Percentiles rank a stretch among this genome's conserved stretches.
Evolutionary conservation across 1,140 invertebrate species (phyloP).

Genomic region (Trinorchestia longiramus): DNA sequence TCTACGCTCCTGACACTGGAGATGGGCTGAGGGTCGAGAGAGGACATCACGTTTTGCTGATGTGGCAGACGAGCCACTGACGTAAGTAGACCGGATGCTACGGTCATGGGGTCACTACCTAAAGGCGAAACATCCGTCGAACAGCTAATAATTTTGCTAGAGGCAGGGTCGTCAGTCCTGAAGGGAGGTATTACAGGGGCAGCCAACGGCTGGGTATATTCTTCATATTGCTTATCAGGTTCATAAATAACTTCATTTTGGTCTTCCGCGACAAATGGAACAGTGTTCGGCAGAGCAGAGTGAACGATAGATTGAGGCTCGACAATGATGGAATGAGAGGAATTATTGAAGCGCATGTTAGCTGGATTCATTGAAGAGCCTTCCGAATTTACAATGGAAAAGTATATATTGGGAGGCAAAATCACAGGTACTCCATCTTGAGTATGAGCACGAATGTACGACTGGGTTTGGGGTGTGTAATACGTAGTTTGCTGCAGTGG

Average conservation of each 20-base stretch:
- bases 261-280: not conserved
- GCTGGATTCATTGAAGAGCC: not conserved
- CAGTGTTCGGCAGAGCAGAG: not conserved
- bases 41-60: not conserved
- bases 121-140: not conserved
- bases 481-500: not conserved
- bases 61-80: not conserved
- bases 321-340: not conserved
- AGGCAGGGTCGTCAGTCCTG: not conserved
- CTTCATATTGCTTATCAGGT: not conserved
- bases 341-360: not conserved
- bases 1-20: not conserved
- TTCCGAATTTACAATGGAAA: constrained; percentile 8
- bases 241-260: not conserved
- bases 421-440: constrained; percentile 8
- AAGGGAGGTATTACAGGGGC: not conserved
- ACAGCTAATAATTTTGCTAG: not conserved
- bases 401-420: constrained; percentile 26
- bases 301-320: not conserved
- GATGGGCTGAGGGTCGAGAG: not conserved
- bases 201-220: not conserved
- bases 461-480: not conserved
- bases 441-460: constrained; percentile 23
- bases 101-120: not conserved
- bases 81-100: not conserved